Evolutionary conservation across 2,797 vertebrate genomes (phyloP).

Genomic region (Steatocranus sp.): DNA sequence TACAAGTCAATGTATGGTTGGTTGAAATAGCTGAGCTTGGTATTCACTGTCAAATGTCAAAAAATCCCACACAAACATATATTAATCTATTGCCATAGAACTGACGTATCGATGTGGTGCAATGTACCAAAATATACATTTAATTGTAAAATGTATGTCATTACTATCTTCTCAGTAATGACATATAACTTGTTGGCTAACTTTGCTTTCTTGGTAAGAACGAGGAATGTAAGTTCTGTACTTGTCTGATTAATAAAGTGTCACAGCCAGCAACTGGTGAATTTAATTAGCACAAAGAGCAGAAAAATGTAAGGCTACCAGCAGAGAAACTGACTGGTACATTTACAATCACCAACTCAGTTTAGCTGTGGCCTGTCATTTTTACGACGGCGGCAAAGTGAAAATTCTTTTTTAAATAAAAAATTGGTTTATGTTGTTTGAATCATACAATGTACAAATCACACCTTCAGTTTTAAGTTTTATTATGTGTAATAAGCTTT

Average conservation of each 20-base stretch:
- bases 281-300: background rate
- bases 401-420: background rate
- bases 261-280: background rate
- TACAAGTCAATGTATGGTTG: background rate
- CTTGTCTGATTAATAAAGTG: background rate
- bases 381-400: background rate
- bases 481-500: background rate
- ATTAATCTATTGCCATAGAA: background rate
- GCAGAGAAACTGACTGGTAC: background rate
- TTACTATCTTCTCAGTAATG: background rate
- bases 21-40: background rate
- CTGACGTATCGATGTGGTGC: background rate
- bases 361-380: background rate
- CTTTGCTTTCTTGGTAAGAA: background rate
- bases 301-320: background rate
- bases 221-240: background rate
- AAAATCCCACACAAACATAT: background rate
- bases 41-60: background rate
- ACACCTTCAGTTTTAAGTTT: background rate
- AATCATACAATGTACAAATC: background rate
- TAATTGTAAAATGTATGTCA: background rate
- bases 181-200: background rate
- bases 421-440: background rate
- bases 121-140: background rate
- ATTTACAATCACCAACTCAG: background rate